Base-by-base conservation (phyloP, 2,797 vertebrate genomes). In the Enoplosus armatus region DNA sequence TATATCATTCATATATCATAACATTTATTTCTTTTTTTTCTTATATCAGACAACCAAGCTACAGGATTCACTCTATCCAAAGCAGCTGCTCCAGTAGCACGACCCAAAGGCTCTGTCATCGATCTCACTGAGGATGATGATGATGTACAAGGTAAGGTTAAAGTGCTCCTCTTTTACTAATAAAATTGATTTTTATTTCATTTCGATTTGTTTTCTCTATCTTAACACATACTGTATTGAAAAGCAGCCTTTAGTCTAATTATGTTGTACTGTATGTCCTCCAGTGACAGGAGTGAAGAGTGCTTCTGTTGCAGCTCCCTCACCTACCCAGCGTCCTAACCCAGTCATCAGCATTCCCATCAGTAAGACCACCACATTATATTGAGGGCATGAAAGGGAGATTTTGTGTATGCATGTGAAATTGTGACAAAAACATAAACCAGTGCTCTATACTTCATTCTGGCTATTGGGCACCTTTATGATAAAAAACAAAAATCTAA, bases 81-180 rank as follows among this genome's bases (percentile, higher is more conserved):
- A 96, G 94, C 84, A 43, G 75, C 92, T 79, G 87, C 77, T 56
- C 94, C 95, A 93, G 90, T 92, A 64, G 89, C 90, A 70, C 96
- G 97, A 86, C 90, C 96, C 75, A 94, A 96, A 85, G 95, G 96
- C 87, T 96, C 97, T 8, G 97, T 99, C 90, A 99, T 99, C 62
- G 98, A 99, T 90, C 97, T 99, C 78, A 99, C 98, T 3, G 95
- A 99, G 88, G 98, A 99, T 76, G 98, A 99, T 74, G 98, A 99
- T 79, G 98, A 99, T 45, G 96, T 95, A 10, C 94, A 95, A 94
- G 95, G 96, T 96, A 85, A 82, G 76, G 26, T 8, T 56, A 9
- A n/a, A 31, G 6, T 26, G 18, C 9, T 16, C 20, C 8, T 9
- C 2, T 18, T 29, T 16, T 31, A 11, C 41, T 27, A 62, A 15